Evolutionary conservation across 2,888 invertebrate genomes (phyloP).

Genomic region (Eutolmus rufibarbis): DNA sequence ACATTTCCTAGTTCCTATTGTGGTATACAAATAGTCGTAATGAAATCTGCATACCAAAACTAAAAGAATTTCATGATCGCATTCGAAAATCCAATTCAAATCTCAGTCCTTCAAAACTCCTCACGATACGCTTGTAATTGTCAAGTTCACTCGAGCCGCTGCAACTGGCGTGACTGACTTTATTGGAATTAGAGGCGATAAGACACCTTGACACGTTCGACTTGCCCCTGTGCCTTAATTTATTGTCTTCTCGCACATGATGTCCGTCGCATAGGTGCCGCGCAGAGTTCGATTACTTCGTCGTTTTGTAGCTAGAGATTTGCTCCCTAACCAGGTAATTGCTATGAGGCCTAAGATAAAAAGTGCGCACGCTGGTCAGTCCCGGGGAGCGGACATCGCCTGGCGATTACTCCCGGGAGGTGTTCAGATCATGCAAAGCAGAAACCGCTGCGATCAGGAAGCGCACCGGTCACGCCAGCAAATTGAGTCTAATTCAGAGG

Average conservation of each 20-base stretch:
- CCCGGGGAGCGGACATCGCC: background rate
- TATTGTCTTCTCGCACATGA: background rate
- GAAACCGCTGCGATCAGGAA: slow-evolving; percentile 7
- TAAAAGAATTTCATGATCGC: background rate
- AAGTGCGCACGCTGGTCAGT: background rate
- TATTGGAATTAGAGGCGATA: background rate
- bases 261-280: background rate
- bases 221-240: background rate
- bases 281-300: background rate
- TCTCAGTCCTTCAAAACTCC: background rate
- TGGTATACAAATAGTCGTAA: background rate
- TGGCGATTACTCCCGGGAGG: background rate
- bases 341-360: background rate
- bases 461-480: slow-evolving; percentile 13
- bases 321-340: background rate
- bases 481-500: slow-evolving; percentile 16
- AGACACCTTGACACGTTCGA: background rate
- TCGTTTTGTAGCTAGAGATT: background rate
- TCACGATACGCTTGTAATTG: background rate
- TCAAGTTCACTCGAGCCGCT: background rate
- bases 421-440: background rate
- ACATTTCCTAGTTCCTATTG: background rate
- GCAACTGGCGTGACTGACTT: background rate
- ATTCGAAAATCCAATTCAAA: background rate
- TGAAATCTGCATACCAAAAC: background rate